A percentile compares a stretch with the other conserved stretches of the same genome.
These are phyloP conservation scores for Calosoma granatense DNA, from an alignment of 1,140 invertebrate species.

Conservation along the genomic window DNA sequence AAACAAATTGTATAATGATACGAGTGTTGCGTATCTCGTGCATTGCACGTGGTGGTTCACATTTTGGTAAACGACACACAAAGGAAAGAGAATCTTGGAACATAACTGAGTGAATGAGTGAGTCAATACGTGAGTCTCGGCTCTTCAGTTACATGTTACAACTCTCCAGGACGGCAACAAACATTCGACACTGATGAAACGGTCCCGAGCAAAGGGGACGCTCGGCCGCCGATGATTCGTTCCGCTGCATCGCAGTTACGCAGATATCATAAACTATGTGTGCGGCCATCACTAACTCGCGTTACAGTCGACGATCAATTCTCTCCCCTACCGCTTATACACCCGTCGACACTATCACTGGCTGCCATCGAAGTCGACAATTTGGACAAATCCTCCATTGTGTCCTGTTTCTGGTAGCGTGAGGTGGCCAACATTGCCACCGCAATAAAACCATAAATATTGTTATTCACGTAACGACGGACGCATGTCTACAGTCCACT, in stretches of 20 bases:
- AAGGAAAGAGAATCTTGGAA: no score
- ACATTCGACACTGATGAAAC: neutral
- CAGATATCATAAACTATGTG: constrained; percentile 10
- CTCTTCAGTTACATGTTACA: no score
- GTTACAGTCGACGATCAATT: constrained; percentile 7
- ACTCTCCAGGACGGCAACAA: no score
- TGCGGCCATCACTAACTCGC: constrained; percentile 1
- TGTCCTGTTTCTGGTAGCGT: neutral
- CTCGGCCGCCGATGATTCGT: constrained; percentile 6
- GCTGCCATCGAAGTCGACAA: neutral
- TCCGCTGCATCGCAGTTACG: constrained; percentile 7
- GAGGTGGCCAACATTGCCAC: neutral
- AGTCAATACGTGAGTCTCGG: no score
- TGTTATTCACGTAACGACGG: neutral
- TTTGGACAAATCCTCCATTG: neutral
- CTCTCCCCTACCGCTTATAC: neutral
- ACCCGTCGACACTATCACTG: neutral
- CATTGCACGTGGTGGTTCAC: no score
- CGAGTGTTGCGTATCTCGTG: no score
- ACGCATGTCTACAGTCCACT: neutral
- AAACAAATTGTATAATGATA: neutral
- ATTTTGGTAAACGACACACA: no score
- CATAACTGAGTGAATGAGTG: no score
- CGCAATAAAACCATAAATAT: constrained; percentile 8
- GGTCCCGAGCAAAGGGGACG: neutral